Percentiles rank a stretch among this genome's conserved stretches.
phyloP scores from a whole-genome alignment of 2,113 vertebrate genomes.

The Lampris incognitus region DNA sequence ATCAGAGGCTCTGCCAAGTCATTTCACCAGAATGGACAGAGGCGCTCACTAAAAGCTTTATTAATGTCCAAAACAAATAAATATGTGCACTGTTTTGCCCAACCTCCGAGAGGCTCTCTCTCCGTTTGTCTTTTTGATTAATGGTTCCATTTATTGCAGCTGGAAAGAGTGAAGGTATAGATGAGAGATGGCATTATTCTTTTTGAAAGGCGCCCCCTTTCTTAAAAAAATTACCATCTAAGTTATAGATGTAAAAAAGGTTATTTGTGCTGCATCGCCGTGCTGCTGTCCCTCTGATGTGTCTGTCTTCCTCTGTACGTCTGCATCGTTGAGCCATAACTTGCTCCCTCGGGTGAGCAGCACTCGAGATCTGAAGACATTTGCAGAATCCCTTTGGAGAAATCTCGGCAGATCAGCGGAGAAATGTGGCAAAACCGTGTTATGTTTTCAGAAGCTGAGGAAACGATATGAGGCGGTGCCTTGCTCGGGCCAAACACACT shows the following conservation, averaged over 20 bases:
- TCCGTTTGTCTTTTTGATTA: conserved; percentile 63
- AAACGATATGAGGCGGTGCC: conserved; percentile 19
- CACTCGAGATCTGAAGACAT: conserved; percentile 59
- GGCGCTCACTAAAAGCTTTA: conserved; percentile 68
- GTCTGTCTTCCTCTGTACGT: conserved; percentile 50
- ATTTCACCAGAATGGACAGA: conserved; percentile 68
- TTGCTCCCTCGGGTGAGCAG: conserved; percentile 52
- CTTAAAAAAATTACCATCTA: conserved; percentile 58
- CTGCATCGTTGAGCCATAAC: conserved; percentile 64
- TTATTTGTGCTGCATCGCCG: conserved; percentile 46
- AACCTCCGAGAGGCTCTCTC: conserved; percentile 41
- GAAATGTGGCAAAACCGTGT: conserved; percentile 37
- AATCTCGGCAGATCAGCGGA: conserved; percentile 38
- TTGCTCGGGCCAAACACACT: conserved; percentile 1
- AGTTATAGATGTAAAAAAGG: conserved; percentile 45
- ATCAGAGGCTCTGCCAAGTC: conserved; percentile 73
- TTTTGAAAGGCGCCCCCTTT: conserved; percentile 59
- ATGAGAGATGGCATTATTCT: conserved; percentile 51
- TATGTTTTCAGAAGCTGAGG: conserved; percentile 32
- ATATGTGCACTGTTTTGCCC: conserved; percentile 60
- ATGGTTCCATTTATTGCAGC: conserved; percentile 57
- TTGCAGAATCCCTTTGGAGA: conserved; percentile 43
- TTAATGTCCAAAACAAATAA: conserved; percentile 71
- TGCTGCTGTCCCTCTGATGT: conserved; percentile 39
- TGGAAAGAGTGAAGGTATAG: conserved; percentile 46